Evolutionary conservation across 2,888 invertebrate genomes (phyloP), one percentile per base, ranked within the genome.

Genomic region (Lampropteryx suffumata): DNA sequence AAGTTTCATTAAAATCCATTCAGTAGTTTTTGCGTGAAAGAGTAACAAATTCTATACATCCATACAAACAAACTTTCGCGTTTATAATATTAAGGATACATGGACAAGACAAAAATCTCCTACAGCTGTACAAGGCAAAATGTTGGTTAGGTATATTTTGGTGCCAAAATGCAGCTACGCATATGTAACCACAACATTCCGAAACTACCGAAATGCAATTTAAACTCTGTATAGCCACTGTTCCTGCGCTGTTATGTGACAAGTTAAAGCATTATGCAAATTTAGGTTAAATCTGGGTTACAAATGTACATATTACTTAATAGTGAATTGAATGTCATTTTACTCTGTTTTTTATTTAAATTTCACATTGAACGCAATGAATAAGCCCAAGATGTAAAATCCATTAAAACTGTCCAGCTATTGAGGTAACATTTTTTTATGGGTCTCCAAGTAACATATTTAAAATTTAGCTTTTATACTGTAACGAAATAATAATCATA

Each of bases 201-300:
- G 64, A 69, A 73, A 76, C 78, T 73, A 72, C 71, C 70, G 65
- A 79, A 84, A 84, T 80, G 82, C 82, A 84, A 84, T 84, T 84
- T 81, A 81, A 80, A 77, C 82, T 76, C 73, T 68, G 71, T 76
- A 69, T 66, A 73, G 71, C 74, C 75, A 70, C 73, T 73, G 74
- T 73, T 65, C 69, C 73, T 70, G 64, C 67, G 61, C 73, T 74
- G 73, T 74, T 78, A 76, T 79, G 79, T 81, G 79, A 80, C 82
- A 82, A 80, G 78, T 82, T 84, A 83, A 78, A 79, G 78, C 81
- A 79, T 80, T 81, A 80, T 82, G 82, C 76, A 84, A 80, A 84
- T 82, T 75, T 67, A 50, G 65, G 71, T 67, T 75, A 78, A 76
- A 76, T 77, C 78, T 73, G 72, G 69, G 69, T 73, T 73, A 77